A percentile compares a stretch with the other conserved stretches of the same genome.
Conservation (phyloP, 35 echinoderm and acorn worm genomes). For the Hemicentrotus pulcherrimus region DNA sequence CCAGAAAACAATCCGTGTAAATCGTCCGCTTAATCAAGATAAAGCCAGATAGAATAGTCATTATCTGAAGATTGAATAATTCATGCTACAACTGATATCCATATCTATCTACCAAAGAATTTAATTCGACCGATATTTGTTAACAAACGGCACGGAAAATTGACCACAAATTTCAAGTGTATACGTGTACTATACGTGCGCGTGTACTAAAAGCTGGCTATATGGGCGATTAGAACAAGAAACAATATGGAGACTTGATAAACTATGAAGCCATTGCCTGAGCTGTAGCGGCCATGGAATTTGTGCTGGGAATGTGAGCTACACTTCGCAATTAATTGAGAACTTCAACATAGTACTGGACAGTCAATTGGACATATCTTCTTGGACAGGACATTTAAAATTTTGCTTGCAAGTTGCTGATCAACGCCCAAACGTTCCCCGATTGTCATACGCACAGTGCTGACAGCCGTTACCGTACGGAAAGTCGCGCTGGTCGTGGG, state of each 20-base stretch:
- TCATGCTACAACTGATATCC: conserved; percentile 1
- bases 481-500: background rate
- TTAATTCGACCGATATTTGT: background rate
- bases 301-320: no score
- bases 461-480: background rate
- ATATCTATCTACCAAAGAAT: background rate
- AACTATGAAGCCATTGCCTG: no score
- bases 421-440: background rate
- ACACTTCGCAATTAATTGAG: no score
- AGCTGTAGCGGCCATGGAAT: no score
- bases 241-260: no score
- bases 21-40: background rate
- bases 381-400: background rate
- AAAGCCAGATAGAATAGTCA: background rate
- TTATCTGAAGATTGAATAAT: background rate
- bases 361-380: background rate
- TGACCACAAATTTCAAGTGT: background rate
- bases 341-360: no score
- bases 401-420: background rate
- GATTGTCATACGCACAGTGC: background rate
- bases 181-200: background rate
- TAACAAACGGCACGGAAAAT: background rate
- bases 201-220: background rate
- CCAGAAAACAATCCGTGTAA: background rate
- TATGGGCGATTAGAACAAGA: no score